Base-by-base conservation (phyloP, 2,113 vertebrate species). In the Carassius carassius region DNA sequence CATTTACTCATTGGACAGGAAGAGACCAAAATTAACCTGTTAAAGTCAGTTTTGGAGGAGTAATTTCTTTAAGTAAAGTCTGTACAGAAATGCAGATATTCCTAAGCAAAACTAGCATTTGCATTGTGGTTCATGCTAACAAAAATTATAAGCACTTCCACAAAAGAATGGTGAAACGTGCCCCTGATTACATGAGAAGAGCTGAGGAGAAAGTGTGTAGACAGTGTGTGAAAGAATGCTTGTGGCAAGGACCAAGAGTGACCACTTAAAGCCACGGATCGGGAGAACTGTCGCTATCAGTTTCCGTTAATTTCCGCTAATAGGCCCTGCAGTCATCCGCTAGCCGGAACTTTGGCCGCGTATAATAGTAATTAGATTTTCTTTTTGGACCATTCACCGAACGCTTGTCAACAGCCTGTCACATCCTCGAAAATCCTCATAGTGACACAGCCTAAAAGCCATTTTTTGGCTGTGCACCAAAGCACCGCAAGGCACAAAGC, bases 321-420 rank as follows among this genome's bases (percentile, higher is more conserved):
- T 88, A 89, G 85, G 90, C 89, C 90, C 84, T 44, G 80, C 85
- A 92, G 90, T 86, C 78, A 90, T 88, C 84, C 81, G 81, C 76
- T 87, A 88, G 91, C 90, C 86, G 29, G 82, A 84, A 84, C 44
- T 47, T 54, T 76, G 76, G 87, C 81, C 86, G 86, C 79, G 83
- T 91, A 90, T 92, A 91, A 91, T 93, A 88, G 84, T 92, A 91
- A 93, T 94, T 92, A 84, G 84, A 92, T 94, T 92, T 93, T 87
- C 84, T 90, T 88, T 90, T 89, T 89, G 88, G 89, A 91, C 82
- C 72, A 85, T 90, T 92, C 67, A 47, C 85, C 85, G 44, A 81
- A 85, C 44, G 87, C 89, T 89, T 91, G 89, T 92, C 90, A 92
- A 89, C 91, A 90, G 89, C 83, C 89, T 90, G 90, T 92, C 89